Evolutionary conservation across 2,888 invertebrate species (phyloP), one percentile per base, ranked within the genome.

Genomic region (Caenorhabditis sp.): DNA sequence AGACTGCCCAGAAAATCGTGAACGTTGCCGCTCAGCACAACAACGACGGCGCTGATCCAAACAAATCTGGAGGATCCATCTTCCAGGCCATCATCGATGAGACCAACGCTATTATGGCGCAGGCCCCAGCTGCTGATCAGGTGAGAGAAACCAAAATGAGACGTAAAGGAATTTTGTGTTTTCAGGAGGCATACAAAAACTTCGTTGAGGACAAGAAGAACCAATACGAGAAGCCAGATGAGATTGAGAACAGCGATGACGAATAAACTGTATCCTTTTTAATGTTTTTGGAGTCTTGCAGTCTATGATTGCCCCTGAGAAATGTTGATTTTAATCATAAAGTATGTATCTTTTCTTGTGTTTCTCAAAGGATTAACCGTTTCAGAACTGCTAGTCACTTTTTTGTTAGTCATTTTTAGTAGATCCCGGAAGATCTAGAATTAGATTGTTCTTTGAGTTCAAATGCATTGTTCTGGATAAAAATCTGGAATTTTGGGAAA

Each of bases 161-260:
- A 10, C 19, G 12, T 19, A 16, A 47, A 1, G 14, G n/a, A 41
- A 44, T 2, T 19, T 10, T 68, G n/a, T n/a, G n/a, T 7, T 69
- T 70, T 58, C 76, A 76, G 54, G 51, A 54, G 2, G 81, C 81
- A 2, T 81, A 70, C 63, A 56, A 68, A 35, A 58, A 10, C 31
- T 81, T 64, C 41, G 81, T 81, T 24, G 61, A 51, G 19, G 61
- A 58, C 49, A 80, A 80, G 80, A 73, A 66, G 44, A 66, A 58
- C 73, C 51, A 47, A 22, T 64, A 28, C 59, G 66, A 70, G 66
- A 56, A 66, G 49, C 75, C 75, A 24, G 75, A 75, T 3, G 35
- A 3, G 12, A 54, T n/a, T 26, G 63, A 51, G 24, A 22, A 22
- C 49, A 38, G 1, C n/a, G 61, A 41, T 14, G 47, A 73, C 22